These are phyloP conservation scores for Malurus alboscapulatus DNA, from an alignment of 2,113 vertebrate genomes.

Conservation along the genomic window DNA sequence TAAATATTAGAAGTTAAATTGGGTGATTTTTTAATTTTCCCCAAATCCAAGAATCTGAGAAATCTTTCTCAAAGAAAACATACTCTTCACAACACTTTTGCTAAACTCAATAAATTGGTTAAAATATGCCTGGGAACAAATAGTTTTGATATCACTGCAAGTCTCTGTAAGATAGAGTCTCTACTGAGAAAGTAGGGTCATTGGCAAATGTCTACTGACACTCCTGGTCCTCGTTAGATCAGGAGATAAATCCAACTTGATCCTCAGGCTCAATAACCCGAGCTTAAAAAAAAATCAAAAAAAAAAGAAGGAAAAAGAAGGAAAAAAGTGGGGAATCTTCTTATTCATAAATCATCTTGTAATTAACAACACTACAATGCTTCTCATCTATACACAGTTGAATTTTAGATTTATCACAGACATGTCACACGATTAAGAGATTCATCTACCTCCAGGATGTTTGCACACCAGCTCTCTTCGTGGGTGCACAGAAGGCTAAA, in stretches of 20 bases:
- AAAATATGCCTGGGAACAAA: neutral
- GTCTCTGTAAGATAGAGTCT: neutral
- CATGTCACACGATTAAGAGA: rapidly evolving
- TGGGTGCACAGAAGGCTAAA: neutral
- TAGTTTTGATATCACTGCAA: neutral
- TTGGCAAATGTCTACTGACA: neutral
- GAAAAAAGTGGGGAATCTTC: neutral
- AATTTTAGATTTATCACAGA: neutral
- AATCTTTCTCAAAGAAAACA: neutral
- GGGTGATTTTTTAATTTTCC: neutral
- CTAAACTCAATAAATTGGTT: neutral
- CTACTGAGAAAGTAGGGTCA: neutral
- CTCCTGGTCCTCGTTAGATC: neutral
- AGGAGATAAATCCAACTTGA: neutral
- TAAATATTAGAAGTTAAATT: neutral
- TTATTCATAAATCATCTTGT: neutral
- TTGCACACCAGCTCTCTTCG: neutral
- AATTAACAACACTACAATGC: neutral
- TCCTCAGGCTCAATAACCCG: neutral
- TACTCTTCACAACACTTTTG: neutral
- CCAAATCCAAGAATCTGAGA: neutral
- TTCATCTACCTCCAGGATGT: neutral
- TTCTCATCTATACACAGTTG: neutral
- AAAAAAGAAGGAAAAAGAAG: rapidly evolving
- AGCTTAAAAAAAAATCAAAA: neutral